A percentile compares a stretch with the other conserved stretches of the same genome.
Evolutionary conservation across 2,888 invertebrate genomes (phyloP).

Genomic region (Drosophila nr. perissopoda): DNA sequence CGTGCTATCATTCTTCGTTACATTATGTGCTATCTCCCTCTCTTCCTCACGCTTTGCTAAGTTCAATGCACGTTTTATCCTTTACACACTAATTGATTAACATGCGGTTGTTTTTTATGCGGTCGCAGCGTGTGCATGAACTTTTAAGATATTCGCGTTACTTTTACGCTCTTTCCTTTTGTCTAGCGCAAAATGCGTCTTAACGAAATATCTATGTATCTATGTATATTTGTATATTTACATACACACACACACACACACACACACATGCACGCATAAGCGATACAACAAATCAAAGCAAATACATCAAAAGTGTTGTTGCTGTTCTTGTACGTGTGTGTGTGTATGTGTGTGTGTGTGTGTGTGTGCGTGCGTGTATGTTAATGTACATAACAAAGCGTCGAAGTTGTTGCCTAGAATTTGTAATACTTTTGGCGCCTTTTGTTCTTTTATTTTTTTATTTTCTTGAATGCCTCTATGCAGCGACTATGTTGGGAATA

Average conservation of each 20-base stretch:
- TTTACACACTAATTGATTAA: slow-evolving; percentile 66
- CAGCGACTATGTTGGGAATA: slow-evolving; percentile 2
- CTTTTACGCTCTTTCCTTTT: slow-evolving; percentile 34
- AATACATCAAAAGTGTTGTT: slow-evolving; percentile 10
- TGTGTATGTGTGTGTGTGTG: slow-evolving; percentile 1
- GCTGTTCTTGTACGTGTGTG: neutral
- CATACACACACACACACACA: neutral
- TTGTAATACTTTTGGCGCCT: slow-evolving; percentile 69
- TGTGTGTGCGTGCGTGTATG: slow-evolving; percentile 44
- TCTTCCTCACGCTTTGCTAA: neutral
- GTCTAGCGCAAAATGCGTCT: slow-evolving; percentile 76
- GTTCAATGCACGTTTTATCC: slow-evolving; percentile 75
- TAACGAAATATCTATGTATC: slow-evolving; percentile 39
- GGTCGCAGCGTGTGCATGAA: slow-evolving; percentile 66
- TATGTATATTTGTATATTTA: slow-evolving; percentile 2
- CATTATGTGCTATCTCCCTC: neutral
- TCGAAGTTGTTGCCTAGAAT: slow-evolving; percentile 66
- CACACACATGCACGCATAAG: neutral
- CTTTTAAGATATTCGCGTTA: slow-evolving; percentile 72
- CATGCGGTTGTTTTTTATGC: slow-evolving; percentile 39
- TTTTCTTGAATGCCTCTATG: slow-evolving; percentile 7
- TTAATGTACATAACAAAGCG: slow-evolving; percentile 59
- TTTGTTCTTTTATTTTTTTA: slow-evolving; percentile 21
- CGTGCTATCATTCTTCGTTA: neutral
- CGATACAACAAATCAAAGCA: slow-evolving; percentile 19